A percentile compares a stretch with the other conserved stretches of the same genome.
phyloP scores from a whole-genome alignment of 2,113 vertebrate species.

The Oplegnathus fasciatus region DNA sequence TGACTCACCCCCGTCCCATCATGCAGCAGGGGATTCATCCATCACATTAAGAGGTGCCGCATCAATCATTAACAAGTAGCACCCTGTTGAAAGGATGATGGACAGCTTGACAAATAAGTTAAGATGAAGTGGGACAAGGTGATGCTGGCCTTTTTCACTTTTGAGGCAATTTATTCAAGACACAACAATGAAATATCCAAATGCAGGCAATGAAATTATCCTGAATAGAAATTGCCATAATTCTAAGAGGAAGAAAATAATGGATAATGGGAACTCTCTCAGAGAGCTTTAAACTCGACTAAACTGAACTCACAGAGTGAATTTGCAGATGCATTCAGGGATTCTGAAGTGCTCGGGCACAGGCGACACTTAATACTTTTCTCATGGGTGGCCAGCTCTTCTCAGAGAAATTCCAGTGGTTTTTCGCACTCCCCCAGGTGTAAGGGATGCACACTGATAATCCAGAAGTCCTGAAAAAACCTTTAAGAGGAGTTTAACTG shows the following conservation, averaged over 20 bases:
- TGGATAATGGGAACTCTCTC: slow-evolving; percentile 46
- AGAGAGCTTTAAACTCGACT: slow-evolving; percentile 52
- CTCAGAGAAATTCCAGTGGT: slow-evolving; percentile 35
- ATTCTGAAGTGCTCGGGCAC: slow-evolving; percentile 12
- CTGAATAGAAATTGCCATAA: slow-evolving; percentile 44
- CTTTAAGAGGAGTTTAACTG: slow-evolving; percentile 65
- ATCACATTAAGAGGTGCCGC: slow-evolving; percentile 82
- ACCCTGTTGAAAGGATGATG: slow-evolving; percentile 76
- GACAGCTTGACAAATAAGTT: slow-evolving; percentile 83
- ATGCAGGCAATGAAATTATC: slow-evolving; percentile 45
- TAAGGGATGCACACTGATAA: slow-evolving; percentile 56
- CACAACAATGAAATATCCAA: slow-evolving; percentile 49
- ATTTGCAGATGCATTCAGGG: slow-evolving; percentile 48
- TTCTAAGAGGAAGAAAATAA: slow-evolving; percentile 55
- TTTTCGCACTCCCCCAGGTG: slow-evolving; percentile 28
- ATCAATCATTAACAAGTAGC: slow-evolving; percentile 84
- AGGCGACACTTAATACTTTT: slow-evolving; percentile 55
- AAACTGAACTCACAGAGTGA: slow-evolving; percentile 43
- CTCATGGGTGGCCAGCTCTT: slow-evolving; percentile 62
- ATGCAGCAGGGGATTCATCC: slow-evolving; percentile 74
- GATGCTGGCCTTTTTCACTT: slow-evolving; percentile 66
- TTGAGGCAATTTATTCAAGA: slow-evolving; percentile 60
- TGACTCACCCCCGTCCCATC: slow-evolving; percentile 71
- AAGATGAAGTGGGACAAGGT: slow-evolving; percentile 77
- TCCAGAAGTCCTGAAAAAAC: slow-evolving; percentile 34